A percentile compares a stretch with the other conserved stretches of the same genome.
These are phyloP conservation scores for Drosophila micromelanica DNA, from an alignment of 1,140 invertebrate genomes.

Conservation along the genomic window DNA sequence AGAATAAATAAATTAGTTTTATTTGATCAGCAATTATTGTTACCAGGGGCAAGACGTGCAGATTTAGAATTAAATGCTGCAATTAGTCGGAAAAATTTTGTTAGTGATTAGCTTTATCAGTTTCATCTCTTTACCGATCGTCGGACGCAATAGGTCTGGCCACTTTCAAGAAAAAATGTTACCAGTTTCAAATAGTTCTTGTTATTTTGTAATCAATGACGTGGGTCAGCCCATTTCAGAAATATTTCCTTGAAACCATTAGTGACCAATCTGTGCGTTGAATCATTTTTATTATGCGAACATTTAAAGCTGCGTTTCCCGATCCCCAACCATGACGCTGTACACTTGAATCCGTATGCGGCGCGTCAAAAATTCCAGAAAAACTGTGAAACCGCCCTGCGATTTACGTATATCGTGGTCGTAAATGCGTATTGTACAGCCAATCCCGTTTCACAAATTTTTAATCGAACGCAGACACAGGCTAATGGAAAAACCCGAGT, in stretches of 20 bases:
- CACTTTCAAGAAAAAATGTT: background rate
- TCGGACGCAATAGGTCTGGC: constrained; percentile 5
- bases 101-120: background rate
- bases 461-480: background rate
- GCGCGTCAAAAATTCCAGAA: constrained; percentile 4
- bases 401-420: constrained; percentile 23
- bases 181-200: background rate
- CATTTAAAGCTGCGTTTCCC: background rate
- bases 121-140: background rate
- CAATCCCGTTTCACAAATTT: constrained; percentile 11
- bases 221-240: constrained; percentile 1
- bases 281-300: background rate
- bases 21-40: constrained; percentile 10
- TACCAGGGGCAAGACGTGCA: constrained; percentile 25
- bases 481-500: constrained; percentile 11
- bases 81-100: background rate
- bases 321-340: constrained; percentile 5
- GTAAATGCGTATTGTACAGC: constrained; percentile 11
- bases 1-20: constrained; percentile 37
- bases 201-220: background rate
- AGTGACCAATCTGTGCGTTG: constrained; percentile 15
- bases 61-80: constrained; percentile 3
- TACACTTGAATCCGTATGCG: background rate
- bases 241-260: constrained; percentile 3
- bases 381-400: background rate